Evolutionary conservation across 2,888 invertebrate species (phyloP).

Genomic region (Microctonus hyperodae): DNA sequence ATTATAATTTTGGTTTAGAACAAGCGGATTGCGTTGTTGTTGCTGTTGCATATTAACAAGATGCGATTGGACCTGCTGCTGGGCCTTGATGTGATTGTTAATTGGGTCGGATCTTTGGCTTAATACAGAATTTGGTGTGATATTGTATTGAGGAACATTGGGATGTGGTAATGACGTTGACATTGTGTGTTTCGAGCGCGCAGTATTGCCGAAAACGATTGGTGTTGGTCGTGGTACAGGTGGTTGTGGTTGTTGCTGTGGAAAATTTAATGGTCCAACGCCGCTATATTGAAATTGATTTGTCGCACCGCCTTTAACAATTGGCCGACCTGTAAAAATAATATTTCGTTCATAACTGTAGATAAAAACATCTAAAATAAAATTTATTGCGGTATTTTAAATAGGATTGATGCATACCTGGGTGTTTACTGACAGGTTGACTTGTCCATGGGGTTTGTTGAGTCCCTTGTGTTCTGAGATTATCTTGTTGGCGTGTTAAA

Average conservation of each 20-base stretch:
- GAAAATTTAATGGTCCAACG: slow-evolving; percentile 49
- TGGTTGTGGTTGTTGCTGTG: slow-evolving; percentile 56
- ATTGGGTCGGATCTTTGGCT: slow-evolving; percentile 57
- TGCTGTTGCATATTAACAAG: slow-evolving; percentile 63
- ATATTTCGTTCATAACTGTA: too few relatives aligned
- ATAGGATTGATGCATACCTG: too few relatives aligned
- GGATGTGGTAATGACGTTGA: slow-evolving; percentile 48
- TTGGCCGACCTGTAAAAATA: slow-evolving; percentile 65
- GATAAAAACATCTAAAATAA: too few relatives aligned
- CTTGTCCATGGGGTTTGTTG: slow-evolving; percentile 55
- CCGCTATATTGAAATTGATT: slow-evolving; percentile 55
- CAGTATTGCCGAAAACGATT: slow-evolving; percentile 52
- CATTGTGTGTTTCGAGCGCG: slow-evolving; percentile 59
- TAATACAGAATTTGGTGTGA: slow-evolving; percentile 52
- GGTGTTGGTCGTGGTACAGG: slow-evolving; percentile 49
- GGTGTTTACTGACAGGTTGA: slow-evolving; percentile 56
- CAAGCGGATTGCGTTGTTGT: slow-evolving; percentile 54
- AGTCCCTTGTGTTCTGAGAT: slow-evolving; percentile 33
- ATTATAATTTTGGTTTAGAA: slow-evolving; percentile 56
- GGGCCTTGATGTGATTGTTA: slow-evolving; percentile 65
- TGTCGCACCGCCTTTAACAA: slow-evolving; percentile 66
- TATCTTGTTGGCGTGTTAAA: slow-evolving; percentile 53
- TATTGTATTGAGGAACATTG: slow-evolving; percentile 53
- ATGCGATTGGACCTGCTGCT: slow-evolving; percentile 65
- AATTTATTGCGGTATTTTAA: too few relatives aligned